phyloP scores from a whole-genome alignment of 2,888 invertebrate species.

The Mimachlamys varia region DNA sequence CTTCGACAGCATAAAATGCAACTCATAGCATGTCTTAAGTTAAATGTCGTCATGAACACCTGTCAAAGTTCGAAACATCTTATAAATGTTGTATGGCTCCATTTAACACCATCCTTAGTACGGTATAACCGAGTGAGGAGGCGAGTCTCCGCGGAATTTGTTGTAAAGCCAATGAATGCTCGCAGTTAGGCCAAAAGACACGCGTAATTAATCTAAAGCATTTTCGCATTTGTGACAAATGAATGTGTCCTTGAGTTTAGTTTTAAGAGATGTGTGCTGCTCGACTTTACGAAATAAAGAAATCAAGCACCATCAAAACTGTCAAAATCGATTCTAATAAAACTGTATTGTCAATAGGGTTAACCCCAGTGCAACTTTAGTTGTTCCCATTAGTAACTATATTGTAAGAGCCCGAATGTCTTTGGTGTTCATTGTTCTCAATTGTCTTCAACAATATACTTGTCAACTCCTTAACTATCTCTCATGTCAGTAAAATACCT shows the following conservation, averaged over 20 bases:
- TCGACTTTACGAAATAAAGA: background rate
- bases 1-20: background rate
- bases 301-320: background rate
- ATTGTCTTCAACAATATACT: too few species aligned
- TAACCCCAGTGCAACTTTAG: background rate
- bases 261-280: background rate
- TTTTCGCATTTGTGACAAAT: background rate
- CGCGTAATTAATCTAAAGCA: background rate
- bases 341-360: background rate
- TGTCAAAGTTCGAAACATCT: background rate
- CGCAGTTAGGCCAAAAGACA: slow-evolving; percentile 11
- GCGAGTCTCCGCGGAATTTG: background rate
- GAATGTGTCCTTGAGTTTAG: slow-evolving; percentile 34
- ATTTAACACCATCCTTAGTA: background rate
- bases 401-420: too few species aligned
- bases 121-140: background rate
- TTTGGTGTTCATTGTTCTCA: too few species aligned
- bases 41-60: background rate
- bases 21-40: background rate
- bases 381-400: background rate
- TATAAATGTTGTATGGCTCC: background rate
- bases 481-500: too few species aligned
- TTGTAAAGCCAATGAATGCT: background rate
- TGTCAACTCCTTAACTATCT: too few species aligned
- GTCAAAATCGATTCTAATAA: background rate